phyloP scores from a whole-genome alignment of 1,140 invertebrate species.

The Latrodectus geometricus region DNA sequence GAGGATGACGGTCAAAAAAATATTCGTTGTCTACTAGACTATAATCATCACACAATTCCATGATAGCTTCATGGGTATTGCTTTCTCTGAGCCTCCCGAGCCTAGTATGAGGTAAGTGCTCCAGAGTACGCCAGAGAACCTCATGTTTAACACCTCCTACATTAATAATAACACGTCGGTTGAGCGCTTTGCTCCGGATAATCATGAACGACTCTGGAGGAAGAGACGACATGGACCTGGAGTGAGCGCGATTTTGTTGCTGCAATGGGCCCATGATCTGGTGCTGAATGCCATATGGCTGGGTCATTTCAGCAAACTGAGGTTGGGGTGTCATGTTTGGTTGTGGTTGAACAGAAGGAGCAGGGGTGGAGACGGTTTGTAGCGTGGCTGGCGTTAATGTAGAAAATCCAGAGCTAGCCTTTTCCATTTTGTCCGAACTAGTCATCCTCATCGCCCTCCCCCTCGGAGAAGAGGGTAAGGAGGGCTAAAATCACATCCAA shows the following conservation, averaged over 20 bases:
- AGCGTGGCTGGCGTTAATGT: slow-evolving; percentile 57
- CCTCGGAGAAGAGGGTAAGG: slow-evolving; percentile 23
- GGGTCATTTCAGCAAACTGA: slow-evolving; percentile 51
- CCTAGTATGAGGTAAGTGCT: slow-evolving; percentile 93
- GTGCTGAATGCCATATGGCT: slow-evolving; percentile 32
- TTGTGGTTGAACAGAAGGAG: slow-evolving; percentile 38
- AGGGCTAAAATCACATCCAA: slow-evolving; percentile 35
- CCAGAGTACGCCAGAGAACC: slow-evolving; percentile 90
- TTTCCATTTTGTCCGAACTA: slow-evolving; percentile 61
- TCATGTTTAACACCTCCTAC: slow-evolving; percentile 97
- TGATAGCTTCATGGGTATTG: slow-evolving; percentile 95
- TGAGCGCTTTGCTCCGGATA: slow-evolving; percentile 89
- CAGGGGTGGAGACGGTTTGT: slow-evolving; percentile 49
- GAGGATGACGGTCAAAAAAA: slow-evolving; percentile 98
- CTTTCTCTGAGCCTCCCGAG: slow-evolving; percentile 90
- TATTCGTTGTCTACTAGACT: slow-evolving; percentile 97
- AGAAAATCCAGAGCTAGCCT: slow-evolving; percentile 60
- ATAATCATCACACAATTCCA: slow-evolving; percentile 93
- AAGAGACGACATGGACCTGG: slow-evolving; percentile 78
- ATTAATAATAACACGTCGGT: slow-evolving; percentile 92
- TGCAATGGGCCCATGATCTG: slow-evolving; percentile 39
- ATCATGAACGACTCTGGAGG: slow-evolving; percentile 96
- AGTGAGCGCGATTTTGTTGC: slow-evolving; percentile 59
- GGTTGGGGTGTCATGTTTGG: slow-evolving; percentile 58
- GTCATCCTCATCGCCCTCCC: slow-evolving; percentile 60